Base-by-base conservation (phyloP, 2,888 invertebrate genomes). In the Hipparchia sbordonii region DNA sequence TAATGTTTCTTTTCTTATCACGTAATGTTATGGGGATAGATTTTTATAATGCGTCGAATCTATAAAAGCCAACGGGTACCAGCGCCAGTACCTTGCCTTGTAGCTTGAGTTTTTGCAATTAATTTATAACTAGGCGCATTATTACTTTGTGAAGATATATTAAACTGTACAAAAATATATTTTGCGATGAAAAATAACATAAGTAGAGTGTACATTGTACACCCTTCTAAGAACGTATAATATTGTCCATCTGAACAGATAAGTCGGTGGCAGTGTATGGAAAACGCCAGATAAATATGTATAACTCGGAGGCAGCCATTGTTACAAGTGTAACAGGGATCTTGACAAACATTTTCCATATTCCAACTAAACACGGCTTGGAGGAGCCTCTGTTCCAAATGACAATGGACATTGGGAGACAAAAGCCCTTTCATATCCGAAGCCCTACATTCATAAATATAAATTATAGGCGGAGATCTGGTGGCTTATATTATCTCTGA, bases 341-440 rank as follows among this genome's bases (percentile, higher is more conserved):
- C 57, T 2, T 51, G 68, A 23, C 45, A 39, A 57, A 56, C 59
- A 57, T 60, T 59, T 68, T 68, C 46, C 33, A 60, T 33, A 45
- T 68, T 60, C 46, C 12, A 60, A 4, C 13, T 57, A 59, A 57
- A 57, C 68, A 33, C 48, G n/a, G 52, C 61, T 60, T 46, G 12
- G 46, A 67, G 52, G 8, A 65, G 73, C 59, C 73, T 75, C 75
- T 73, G 74, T 75, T 77, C 63, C 75, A 62, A 68, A 74, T 69
- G 61, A 77, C 77, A 78, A 78, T 77, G 75, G 75, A 73, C 70
- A 69, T 66, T 69, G 59, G 63, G 71, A 77, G 72, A 78, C 77
- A 78, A 78, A 74, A 71, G 74, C 59, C 72, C 71, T 77, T 77
- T 73, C 74, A 76, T 77, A 74, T 74, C 67, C 61, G 66, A 72